Percentiles rank a stretch among this genome's conserved stretches.
phyloP scores from a whole-genome alignment of 2,113 vertebrate species.

The Pomatorhinus ruficollis region DNA sequence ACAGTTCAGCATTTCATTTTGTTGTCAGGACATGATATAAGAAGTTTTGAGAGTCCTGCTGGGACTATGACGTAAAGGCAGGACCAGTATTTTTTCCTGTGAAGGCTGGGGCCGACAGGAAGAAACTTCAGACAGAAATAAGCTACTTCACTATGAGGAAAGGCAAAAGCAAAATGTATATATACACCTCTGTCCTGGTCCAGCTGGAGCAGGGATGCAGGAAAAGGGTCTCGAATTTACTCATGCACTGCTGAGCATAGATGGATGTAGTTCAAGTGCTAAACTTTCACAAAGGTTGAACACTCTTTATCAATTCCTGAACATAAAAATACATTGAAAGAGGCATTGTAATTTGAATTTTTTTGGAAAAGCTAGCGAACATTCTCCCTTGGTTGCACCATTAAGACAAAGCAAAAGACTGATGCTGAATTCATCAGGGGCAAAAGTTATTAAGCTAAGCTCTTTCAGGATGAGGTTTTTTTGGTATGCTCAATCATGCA shows the following conservation, averaged over 20 bases:
- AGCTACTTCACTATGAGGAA: not conserved
- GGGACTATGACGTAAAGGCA: constrained; percentile 1
- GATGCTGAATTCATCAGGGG: not conserved
- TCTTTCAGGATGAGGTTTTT: not conserved
- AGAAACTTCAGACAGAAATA: not conserved
- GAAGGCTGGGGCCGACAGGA: not conserved
- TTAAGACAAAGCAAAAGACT: not conserved
- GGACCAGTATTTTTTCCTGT: not conserved
- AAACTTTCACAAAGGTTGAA: not conserved
- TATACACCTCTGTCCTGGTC: not conserved
- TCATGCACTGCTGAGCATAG: accelerated
- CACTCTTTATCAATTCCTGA: not conserved
- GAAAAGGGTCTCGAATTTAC: not conserved
- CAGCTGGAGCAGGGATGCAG: not conserved
- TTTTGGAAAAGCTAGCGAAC: not conserved
- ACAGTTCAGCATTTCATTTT: constrained; percentile 4
- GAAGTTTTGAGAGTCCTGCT: constrained; percentile 18
- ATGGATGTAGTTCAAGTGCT: not conserved
- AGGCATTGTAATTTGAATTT: not conserved
- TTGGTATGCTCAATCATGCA: not conserved
- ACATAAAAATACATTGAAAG: not conserved
- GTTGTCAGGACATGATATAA: constrained; percentile 14
- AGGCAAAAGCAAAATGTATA: not conserved
- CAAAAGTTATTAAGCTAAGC: not conserved
- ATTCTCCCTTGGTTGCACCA: not conserved